Evolutionary conservation across 2,888 invertebrate species (phyloP).

Genomic region (Campoplex nolae): DNA sequence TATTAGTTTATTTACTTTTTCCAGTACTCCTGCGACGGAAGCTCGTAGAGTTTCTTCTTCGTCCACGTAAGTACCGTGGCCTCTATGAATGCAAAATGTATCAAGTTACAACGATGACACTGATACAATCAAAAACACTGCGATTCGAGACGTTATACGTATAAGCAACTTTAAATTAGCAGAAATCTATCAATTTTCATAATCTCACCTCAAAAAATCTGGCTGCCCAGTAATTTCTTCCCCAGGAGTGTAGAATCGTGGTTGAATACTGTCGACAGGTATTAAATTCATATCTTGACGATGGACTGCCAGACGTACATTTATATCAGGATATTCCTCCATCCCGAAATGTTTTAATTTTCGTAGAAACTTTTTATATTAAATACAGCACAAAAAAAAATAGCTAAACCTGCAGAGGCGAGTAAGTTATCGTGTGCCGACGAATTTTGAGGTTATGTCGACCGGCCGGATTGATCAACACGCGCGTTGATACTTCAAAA

Average conservation of each 20-base stretch:
- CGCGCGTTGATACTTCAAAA: neutral
- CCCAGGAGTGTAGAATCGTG: constrained; percentile 93
- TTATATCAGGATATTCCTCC: constrained; percentile 73
- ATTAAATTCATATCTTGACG: constrained; percentile 78
- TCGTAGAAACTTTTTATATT: neutral
- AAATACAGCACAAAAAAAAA: neutral
- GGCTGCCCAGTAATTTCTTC: constrained; percentile 93
- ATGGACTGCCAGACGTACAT: constrained; percentile 78
- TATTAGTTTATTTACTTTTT: constrained; percentile 97
- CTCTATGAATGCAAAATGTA: constrained; percentile 86
- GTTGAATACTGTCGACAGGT: constrained; percentile 86
- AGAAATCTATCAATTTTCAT: neutral
- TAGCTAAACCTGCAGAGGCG: neutral
- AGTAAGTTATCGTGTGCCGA: neutral
- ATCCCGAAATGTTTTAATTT: constrained; percentile 63
- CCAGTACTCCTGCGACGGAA: constrained; percentile 97
- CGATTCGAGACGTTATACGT: neutral
- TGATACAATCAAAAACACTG: neutral
- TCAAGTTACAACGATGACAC: no score
- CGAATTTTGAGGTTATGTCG: constrained; percentile 31
- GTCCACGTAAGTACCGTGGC: constrained; percentile 97
- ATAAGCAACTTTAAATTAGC: neutral
- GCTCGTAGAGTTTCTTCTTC: constrained; percentile 93
- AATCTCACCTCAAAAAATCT: constrained; percentile 92
- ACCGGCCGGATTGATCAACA: neutral